A percentile compares a stretch with the other conserved stretches of the same genome.
These are phyloP conservation scores for Lates japonicus DNA, from an alignment of 2,797 vertebrate species.

Conservation along the genomic window DNA sequence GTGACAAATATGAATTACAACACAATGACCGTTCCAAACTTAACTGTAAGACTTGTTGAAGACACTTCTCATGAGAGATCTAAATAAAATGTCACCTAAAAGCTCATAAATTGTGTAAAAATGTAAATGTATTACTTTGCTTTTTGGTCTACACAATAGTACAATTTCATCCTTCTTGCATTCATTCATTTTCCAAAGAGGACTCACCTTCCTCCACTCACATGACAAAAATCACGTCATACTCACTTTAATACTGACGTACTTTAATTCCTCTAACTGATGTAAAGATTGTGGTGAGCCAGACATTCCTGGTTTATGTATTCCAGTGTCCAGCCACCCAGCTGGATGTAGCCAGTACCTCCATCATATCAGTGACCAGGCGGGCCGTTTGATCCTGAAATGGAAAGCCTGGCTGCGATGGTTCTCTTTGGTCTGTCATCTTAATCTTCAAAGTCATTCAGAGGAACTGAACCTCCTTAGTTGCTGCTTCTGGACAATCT, in stretches of 20 bases:
- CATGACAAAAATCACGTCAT: neutral
- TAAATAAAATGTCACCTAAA: too few relatives aligned
- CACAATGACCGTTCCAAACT: too few relatives aligned
- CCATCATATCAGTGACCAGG: slow-evolving; percentile 42
- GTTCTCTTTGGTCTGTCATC: slow-evolving; percentile 69
- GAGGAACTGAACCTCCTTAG: slow-evolving; percentile 56
- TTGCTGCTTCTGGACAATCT: slow-evolving; percentile 50
- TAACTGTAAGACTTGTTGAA: neutral
- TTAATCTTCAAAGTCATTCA: slow-evolving; percentile 79
- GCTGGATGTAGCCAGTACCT: slow-evolving; percentile 30
- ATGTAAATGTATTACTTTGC: too few relatives aligned
- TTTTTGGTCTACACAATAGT: too few relatives aligned
- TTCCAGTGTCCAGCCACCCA: slow-evolving; percentile 45
- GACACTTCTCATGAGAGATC: neutral
- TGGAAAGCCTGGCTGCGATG: slow-evolving; percentile 63
- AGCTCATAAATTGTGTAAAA: neutral
- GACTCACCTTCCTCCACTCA: neutral
- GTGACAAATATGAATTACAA: slow-evolving; percentile 5
- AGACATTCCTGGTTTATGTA: slow-evolving; percentile 47
- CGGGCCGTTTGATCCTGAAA: slow-evolving; percentile 65
- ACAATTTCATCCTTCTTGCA: too few relatives aligned
- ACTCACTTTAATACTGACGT: neutral
- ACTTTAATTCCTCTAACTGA: neutral
- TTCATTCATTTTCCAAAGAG: too few relatives aligned
- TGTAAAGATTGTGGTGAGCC: neutral